Evolutionary conservation across 2,797 vertebrate species (phyloP).

Genomic region (Picus viridis): DNA sequence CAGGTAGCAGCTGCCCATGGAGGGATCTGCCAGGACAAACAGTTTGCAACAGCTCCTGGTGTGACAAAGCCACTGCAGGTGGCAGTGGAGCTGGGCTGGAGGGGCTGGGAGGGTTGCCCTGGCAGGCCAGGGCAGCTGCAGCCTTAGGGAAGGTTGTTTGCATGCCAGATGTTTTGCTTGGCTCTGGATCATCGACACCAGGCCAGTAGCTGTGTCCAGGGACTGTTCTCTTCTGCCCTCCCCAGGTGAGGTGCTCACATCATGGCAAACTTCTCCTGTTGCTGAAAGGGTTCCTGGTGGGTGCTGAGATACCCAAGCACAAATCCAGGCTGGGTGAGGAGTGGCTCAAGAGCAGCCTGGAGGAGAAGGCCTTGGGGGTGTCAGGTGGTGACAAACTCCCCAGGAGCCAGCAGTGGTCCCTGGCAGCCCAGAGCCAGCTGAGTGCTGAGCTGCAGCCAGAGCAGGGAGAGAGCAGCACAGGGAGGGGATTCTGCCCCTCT

Average conservation of each 20-base stretch:
- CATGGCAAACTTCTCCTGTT: background rate
- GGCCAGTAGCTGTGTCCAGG: background rate
- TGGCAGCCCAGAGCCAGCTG: too few relatives aligned
- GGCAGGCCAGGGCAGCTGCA: accelerated
- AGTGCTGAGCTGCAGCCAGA: too few relatives aligned
- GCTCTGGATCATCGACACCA: background rate
- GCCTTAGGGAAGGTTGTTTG: background rate
- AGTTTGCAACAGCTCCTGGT: background rate
- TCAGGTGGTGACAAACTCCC: too few relatives aligned
- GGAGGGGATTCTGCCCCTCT: too few relatives aligned
- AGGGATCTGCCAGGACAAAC: accelerated
- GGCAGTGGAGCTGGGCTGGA: background rate
- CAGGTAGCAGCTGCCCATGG: background rate
- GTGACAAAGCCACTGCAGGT: background rate
- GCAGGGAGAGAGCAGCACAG: too few relatives aligned
- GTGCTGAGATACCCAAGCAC: background rate
- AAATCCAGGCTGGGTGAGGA: too few relatives aligned
- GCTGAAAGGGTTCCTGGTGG: background rate
- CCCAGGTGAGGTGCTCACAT: background rate
- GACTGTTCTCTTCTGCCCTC: background rate
- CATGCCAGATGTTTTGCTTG: background rate
- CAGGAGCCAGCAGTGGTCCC: too few relatives aligned
- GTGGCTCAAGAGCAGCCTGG: too few relatives aligned
- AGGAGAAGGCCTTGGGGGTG: too few relatives aligned
- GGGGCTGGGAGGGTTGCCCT: background rate